phyloP scores from a whole-genome alignment of 2,113 vertebrate genomes.

The Colaptes auratus region DNA sequence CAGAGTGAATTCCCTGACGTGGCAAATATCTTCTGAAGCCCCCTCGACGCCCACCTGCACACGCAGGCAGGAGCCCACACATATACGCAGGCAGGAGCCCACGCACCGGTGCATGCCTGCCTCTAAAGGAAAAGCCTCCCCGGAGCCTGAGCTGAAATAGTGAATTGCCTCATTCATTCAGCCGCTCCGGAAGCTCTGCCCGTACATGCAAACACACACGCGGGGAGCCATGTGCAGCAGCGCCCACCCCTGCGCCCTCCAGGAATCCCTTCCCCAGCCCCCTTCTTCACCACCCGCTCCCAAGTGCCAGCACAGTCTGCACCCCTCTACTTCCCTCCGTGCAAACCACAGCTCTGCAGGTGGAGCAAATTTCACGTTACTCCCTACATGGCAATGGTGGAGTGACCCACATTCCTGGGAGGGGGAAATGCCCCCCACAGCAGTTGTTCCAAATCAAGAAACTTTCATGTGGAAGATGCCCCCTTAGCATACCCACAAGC shows the following conservation, averaged over 20 bases:
- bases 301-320: background rate
- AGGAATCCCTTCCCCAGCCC: background rate
- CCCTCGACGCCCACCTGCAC: constrained; percentile 56
- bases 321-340: fast-evolving
- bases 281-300: background rate
- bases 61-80: constrained; percentile 62
- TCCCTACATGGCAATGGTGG: fast-evolving
- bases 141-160: constrained; percentile 39
- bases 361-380: fast-evolving
- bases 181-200: constrained; percentile 52
- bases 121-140: constrained; percentile 47
- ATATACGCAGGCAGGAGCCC: constrained; percentile 64
- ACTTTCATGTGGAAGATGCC: fast-evolving
- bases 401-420: background rate
- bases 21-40: constrained; percentile 64
- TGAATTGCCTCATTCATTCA: constrained; percentile 68
- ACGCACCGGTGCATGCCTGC: constrained; percentile 31
- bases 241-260: background rate
- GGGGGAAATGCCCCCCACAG: fast-evolving
- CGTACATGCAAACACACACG: background rate
- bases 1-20: constrained; percentile 69
- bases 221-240: background rate
- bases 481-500: background rate
- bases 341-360: fast-evolving
- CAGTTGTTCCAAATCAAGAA: background rate